phyloP scores from a whole-genome alignment of 2,888 invertebrate genomes.

The Papilio protenor region DNA sequence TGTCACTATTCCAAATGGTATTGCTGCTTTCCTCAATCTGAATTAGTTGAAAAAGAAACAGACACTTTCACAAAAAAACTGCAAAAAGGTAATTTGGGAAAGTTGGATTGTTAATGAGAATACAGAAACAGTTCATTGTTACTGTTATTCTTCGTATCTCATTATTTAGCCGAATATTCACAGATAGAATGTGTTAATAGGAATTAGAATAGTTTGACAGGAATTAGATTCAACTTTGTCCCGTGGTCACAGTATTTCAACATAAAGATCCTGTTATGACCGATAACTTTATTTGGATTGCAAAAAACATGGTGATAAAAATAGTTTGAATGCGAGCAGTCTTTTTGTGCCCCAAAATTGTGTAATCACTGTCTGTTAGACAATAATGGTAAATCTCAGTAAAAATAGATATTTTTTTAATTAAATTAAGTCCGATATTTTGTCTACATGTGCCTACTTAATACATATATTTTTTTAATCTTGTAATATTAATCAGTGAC shows the following conservation, averaged over 20 bases:
- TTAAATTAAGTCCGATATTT: background rate
- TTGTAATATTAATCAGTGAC: conserved; percentile 27
- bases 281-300: conserved; percentile 2
- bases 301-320: background rate
- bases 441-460: background rate
- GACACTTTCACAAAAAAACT: background rate
- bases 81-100: too few species aligned
- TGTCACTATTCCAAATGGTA: background rate
- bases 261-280: background rate
- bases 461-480: background rate
- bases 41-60: background rate
- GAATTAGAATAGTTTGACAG: background rate
- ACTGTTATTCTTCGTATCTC: background rate
- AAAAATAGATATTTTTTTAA: background rate
- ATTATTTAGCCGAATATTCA: background rate
- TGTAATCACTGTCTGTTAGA: background rate
- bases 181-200: background rate
- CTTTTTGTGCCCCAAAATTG: background rate
- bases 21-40: background rate
- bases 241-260: background rate
- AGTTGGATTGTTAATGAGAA: background rate
- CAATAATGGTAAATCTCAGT: background rate
- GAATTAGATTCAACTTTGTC: background rate
- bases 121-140: too few species aligned
- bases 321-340: background rate